Evolutionary conservation across 2,113 vertebrate species (phyloP).

Genomic region (Mellivora capensis): DNA sequence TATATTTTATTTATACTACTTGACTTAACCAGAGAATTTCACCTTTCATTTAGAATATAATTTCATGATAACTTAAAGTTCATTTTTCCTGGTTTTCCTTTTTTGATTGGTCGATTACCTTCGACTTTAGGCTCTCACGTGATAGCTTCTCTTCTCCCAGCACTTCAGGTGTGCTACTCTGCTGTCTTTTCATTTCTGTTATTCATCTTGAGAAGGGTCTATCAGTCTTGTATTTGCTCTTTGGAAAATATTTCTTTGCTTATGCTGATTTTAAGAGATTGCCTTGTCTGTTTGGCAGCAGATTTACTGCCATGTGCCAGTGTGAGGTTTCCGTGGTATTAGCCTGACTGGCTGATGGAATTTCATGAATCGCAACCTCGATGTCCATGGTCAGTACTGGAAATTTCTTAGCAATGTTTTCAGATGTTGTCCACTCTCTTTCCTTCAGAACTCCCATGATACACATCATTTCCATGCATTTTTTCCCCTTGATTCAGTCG

Average conservation of each 20-base stretch:
- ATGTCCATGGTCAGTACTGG: neutral
- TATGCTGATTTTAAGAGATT: neutral
- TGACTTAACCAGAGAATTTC: neutral
- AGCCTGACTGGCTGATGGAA: neutral
- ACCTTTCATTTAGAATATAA: neutral
- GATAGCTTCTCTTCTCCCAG: accelerated
- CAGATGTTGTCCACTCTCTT: neutral
- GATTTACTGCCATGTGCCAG: neutral
- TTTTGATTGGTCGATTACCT: neutral
- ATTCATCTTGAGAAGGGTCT: too few species aligned
- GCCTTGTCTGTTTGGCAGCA: neutral
- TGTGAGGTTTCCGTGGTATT: neutral
- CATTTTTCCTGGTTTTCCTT: neutral
- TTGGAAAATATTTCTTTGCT: neutral
- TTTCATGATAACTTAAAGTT: neutral
- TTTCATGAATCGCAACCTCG: neutral
- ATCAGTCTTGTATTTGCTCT: neutral
- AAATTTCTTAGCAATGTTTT: neutral
- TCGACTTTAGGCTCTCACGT: neutral
- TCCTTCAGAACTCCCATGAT: neutral
- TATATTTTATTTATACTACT: neutral
- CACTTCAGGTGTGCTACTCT: neutral
- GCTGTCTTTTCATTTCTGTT: neutral
- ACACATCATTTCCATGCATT: neutral
- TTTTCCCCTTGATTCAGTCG: neutral